Evolutionary conservation across 2,888 invertebrate species (phyloP), one percentile per base, ranked within the genome.

Genomic region (Idaea aversata): DNA sequence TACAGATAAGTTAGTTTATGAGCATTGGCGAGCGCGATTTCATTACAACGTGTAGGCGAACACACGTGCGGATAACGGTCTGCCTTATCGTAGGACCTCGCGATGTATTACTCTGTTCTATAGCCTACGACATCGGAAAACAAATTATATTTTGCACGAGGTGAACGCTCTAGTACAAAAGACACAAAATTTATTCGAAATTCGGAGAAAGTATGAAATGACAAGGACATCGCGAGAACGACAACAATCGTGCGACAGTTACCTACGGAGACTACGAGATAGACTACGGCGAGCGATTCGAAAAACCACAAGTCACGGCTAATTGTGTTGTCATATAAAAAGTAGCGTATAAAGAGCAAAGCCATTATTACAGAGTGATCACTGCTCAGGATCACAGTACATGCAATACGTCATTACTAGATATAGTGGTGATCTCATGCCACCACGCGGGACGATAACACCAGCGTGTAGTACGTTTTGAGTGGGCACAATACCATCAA

Each of bases 381-480:
- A 61, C 71, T 63, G 61, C 64, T 35, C 61, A 61, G 34, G 61
- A 35, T 65, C 74, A 71, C 65, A 75, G 74, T 71, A 71, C 70
- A 67, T 72, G 73, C 68, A 76, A 73, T 76, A 90, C 91, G 90
- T 91, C 90, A 91, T 84, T 80, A 83, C 85, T 88, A 85, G 83
- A 84, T 90, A 90, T 91, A 92, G 88, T 81, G 90, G 82, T 92
- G 92, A 92, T 90, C 88, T 92, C 91, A 92, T 82, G 71, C 70
- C 69, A 75, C 74, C 80, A 78, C 76, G 81, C 82, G 79, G 77
- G 72, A 73, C 79, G 86, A 84, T 83, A 85, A 82, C 77, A 74
- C 47, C 47, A 13, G 70, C 75, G 76, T 70, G 69, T 67, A 70
- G 77, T 76, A 73, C 76, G 71, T 75, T 76, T 58, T 16, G 72